Percentiles rank a stretch among this genome's conserved stretches.
Evolutionary conservation across 2,113 vertebrate genomes (phyloP).

Genomic region (Calcarius ornatus): DNA sequence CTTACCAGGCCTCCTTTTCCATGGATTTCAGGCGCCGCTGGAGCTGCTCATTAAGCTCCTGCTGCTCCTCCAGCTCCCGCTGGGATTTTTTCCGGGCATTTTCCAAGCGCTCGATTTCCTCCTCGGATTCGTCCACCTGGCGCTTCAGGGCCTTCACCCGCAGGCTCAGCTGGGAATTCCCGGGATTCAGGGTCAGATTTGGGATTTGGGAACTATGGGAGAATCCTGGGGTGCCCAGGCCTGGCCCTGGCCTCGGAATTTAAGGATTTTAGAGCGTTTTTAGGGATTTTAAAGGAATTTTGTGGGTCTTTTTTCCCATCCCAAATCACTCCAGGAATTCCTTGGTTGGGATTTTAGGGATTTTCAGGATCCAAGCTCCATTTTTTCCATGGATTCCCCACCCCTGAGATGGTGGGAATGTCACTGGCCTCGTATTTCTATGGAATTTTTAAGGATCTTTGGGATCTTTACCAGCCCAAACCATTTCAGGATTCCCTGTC

Average conservation of each 20-base stretch:
- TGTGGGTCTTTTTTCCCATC: background rate
- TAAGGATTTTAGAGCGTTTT: background rate
- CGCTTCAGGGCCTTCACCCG: conserved; percentile 92
- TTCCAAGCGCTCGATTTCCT: conserved; percentile 89
- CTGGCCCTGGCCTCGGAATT: background rate
- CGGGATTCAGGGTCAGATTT: background rate
- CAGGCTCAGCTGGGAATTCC: conserved; percentile 78
- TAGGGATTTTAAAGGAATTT: background rate
- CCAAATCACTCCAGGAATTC: background rate
- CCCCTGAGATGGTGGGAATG: background rate
- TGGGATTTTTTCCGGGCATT: conserved; percentile 83
- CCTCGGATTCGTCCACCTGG: conserved; percentile 91
- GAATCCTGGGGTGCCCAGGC: background rate
- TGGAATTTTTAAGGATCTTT: background rate
- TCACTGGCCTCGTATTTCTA: background rate
- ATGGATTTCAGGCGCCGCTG: conserved; percentile 82
- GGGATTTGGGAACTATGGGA: background rate
- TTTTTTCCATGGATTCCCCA: background rate
- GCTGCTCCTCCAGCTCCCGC: conserved; percentile 91
- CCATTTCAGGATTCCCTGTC: background rate
- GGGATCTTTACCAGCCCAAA: background rate
- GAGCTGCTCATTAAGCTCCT: conserved; percentile 87
- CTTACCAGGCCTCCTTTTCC: conserved; percentile 89
- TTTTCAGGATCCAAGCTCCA: background rate
- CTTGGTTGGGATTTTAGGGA: background rate